Base-by-base conservation (phyloP, 2,888 invertebrate species). In the Napeogenes sylphis region DNA sequence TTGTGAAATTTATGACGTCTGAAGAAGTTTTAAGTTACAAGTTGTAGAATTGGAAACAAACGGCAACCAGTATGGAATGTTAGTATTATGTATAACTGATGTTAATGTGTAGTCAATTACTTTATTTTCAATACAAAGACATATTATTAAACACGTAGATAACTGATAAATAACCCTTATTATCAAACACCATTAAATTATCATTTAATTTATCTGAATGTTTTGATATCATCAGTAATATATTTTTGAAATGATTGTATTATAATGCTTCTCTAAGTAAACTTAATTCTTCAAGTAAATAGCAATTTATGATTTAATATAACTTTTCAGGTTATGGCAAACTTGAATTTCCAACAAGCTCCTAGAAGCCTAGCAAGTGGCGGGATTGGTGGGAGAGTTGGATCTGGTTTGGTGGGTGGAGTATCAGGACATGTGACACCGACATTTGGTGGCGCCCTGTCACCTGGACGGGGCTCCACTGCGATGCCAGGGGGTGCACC, bases 321-420 rank as follows among this genome's bases (percentile, higher is more conserved):
- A 56, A 53, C 63, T 61, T 87, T 83, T 13, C 90, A 92, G 95
- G 95, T 94, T 94, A 96, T 97, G 96, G 96, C 96, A 92, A 96
- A 96, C 93, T 93, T 96, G 94, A 96, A 96, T 92, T 96, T 96
- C 92, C 95, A 95, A 90, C 95, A 94, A 92, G 94, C 95, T 78
- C 96, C 96, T 90, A 94, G 96, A 92, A 96, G 95, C 92, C 94
- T 96, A 92, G 95, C 95, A 87, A 95, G 95, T 89, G 94, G 91
- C 75, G 87, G 91, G 66, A 88, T 90, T 68, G 89, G 90, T 55
- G 83, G 92, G 80, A 82, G 92, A 78, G 90, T 90, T 51, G 82
- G 90, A 72, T 84, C 94, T 70, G 95, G 95, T 81, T 93, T 96
- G 84, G 96, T 95, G 85, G 94, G 95, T 78, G 95, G 95, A 82